These are phyloP conservation scores for Rhyzopertha dominica DNA, from an alignment of 1,140 invertebrate species.

Conservation along the genomic window DNA sequence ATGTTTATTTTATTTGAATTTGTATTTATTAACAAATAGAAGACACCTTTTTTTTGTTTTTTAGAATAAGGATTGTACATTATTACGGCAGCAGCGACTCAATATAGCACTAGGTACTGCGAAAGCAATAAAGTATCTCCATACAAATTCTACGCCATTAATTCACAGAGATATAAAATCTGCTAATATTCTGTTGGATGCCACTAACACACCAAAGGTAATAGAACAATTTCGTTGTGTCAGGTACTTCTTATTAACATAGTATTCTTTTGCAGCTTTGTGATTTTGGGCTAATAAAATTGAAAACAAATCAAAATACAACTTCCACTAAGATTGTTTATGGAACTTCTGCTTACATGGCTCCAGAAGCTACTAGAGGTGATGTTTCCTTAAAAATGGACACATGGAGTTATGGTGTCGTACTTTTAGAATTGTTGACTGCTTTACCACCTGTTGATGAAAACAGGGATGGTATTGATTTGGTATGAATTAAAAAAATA, in stretches of 20 bases:
- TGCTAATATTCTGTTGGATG: slow-evolving; percentile 68
- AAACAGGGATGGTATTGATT: slow-evolving; percentile 48
- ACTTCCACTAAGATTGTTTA: slow-evolving; percentile 53
- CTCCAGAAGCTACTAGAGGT: slow-evolving; percentile 64
- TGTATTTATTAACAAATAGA: too few relatives aligned
- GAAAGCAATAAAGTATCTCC: slow-evolving; percentile 59
- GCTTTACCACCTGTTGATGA: slow-evolving; percentile 58
- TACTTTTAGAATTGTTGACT: slow-evolving; percentile 65
- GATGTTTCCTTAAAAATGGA: slow-evolving; percentile 70
- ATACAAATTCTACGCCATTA: slow-evolving; percentile 53
- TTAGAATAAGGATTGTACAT: slow-evolving; percentile 35
- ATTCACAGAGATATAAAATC: slow-evolving; percentile 74
- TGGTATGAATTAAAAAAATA: too few relatives aligned
- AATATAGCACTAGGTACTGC: slow-evolving; percentile 57
- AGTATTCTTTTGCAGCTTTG: slow-evolving; percentile 53
- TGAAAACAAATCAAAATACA: slow-evolving; percentile 48
- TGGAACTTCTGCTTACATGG: slow-evolving; percentile 71
- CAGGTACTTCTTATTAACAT: slow-evolving; percentile 13
- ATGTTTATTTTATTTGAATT: too few relatives aligned
- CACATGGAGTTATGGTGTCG: slow-evolving; percentile 73
- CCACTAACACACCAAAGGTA: slow-evolving; percentile 59
- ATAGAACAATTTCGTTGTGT: slow-evolving; percentile 13
- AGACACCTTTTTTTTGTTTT: slow-evolving; percentile 11
- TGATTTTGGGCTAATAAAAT: slow-evolving; percentile 67
- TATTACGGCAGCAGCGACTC: slow-evolving; percentile 51